Conservation (phyloP, 2,888 invertebrate species). For the Xestia xanthographa region DNA sequence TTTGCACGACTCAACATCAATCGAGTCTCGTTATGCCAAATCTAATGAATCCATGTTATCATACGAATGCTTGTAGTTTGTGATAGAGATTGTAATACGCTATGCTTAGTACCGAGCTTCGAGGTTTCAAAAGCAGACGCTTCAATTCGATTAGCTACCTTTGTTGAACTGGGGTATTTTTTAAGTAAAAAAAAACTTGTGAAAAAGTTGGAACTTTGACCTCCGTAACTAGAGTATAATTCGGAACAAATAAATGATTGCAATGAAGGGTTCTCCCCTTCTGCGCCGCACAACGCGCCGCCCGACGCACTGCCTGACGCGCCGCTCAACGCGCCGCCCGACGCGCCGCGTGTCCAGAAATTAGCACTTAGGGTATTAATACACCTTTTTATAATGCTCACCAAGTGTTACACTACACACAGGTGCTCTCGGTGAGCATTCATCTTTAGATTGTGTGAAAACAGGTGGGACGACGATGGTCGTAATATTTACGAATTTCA, state of each 20-base stretch:
- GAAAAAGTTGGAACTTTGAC: too few relatives aligned
- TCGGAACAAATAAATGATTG: too few relatives aligned
- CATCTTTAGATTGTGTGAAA: slow-evolving; percentile 30
- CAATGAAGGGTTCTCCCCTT: too few relatives aligned
- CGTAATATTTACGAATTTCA: slow-evolving; percentile 70
- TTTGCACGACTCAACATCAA: background rate
- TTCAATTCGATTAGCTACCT: background rate
- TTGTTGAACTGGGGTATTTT: background rate
- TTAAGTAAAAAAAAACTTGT: too few relatives aligned
- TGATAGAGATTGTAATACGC: background rate
- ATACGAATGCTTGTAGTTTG: background rate
- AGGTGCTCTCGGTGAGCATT: background rate
- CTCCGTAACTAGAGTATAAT: too few relatives aligned
- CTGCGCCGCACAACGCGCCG: too few relatives aligned
- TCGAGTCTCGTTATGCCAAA: background rate
- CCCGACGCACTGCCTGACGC: too few relatives aligned
- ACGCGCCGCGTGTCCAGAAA: too few relatives aligned
- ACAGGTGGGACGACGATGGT: slow-evolving; percentile 60
- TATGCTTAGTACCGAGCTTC: background rate
- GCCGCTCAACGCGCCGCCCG: too few relatives aligned
- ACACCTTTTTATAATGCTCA: background rate
- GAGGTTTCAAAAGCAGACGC: background rate
- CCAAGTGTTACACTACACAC: background rate
- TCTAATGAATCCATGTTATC: background rate
- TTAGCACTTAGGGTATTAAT: too few relatives aligned